These are phyloP conservation scores for Uropsilus gracilis DNA, from an alignment of 2,113 vertebrate genomes.

Conservation along the genomic window DNA sequence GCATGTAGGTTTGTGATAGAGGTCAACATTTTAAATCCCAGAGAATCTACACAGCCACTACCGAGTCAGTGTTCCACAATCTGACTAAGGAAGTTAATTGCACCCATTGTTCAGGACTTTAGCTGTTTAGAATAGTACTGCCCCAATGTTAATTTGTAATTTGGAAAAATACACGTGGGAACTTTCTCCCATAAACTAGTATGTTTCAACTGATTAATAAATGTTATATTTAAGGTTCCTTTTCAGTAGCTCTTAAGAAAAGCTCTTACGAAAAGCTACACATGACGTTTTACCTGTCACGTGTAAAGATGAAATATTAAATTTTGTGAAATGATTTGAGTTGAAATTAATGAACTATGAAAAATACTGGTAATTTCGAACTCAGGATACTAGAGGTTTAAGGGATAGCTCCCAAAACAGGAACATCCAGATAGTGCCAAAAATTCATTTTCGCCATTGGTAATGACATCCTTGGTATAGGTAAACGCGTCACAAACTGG, in stretches of 20 bases:
- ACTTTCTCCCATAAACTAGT: background rate
- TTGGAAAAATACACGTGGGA: background rate
- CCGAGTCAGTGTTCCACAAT: background rate
- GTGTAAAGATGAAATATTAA: constrained; percentile 10
- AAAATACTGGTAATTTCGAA: background rate
- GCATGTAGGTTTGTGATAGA: background rate
- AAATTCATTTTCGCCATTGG: constrained; percentile 17
- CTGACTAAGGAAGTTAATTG: background rate
- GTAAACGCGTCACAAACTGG: constrained; percentile 1
- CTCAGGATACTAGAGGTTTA: background rate
- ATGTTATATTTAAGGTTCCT: background rate
- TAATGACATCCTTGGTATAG: constrained; percentile 23
- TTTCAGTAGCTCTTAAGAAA: background rate
- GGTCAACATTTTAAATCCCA: background rate
- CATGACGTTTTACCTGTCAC: background rate
- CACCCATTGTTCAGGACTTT: background rate
- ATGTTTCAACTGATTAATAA: background rate
- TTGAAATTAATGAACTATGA: background rate
- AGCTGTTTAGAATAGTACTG: background rate
- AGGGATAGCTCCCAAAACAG: background rate
- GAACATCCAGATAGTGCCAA: background rate
- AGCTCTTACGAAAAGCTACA: too few species aligned
- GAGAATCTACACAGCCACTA: background rate
- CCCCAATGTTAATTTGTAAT: background rate
- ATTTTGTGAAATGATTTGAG: constrained; percentile 30